phyloP scores from a whole-genome alignment of 2,113 vertebrate genomes.

The Nibea coibor region DNA sequence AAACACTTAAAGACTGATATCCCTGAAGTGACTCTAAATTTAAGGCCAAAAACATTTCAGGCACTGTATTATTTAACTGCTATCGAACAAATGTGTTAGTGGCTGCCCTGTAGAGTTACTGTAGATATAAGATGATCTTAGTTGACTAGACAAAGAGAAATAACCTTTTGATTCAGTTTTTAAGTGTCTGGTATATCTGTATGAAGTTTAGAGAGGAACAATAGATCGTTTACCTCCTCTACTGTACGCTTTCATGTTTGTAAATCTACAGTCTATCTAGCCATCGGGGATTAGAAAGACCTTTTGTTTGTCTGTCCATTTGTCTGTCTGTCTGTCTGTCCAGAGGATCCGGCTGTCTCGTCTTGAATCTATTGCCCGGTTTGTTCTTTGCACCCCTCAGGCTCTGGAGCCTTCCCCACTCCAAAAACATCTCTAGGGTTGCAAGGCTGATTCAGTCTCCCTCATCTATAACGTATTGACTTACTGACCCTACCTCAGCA shows the following conservation, averaged over 20 bases:
- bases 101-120: neutral
- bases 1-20: slow-evolving; percentile 20
- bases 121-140: neutral
- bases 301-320: slow-evolving; percentile 56
- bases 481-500: slow-evolving; percentile 23
- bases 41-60: slow-evolving; percentile 21
- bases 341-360: slow-evolving; percentile 36
- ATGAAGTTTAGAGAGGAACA: slow-evolving; percentile 38
- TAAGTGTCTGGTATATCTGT: slow-evolving; percentile 11
- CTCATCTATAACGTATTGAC: slow-evolving; percentile 41
- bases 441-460: slow-evolving; percentile 20
- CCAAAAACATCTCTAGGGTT: slow-evolving; percentile 30
- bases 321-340: slow-evolving; percentile 37
- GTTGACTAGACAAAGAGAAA: neutral
- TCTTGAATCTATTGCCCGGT: slow-evolving; percentile 2
- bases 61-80: slow-evolving; percentile 29
- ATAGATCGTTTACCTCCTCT: slow-evolving; percentile 20
- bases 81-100: neutral
- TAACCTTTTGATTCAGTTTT: neutral
- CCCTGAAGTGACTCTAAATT: neutral
- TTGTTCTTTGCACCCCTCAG: slow-evolving; percentile 50
- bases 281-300: slow-evolving; percentile 41
- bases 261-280: slow-evolving; percentile 28
- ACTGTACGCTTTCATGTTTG: slow-evolving; percentile 54
- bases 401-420: slow-evolving; percentile 32